Conservation (phyloP, 2,888 invertebrate genomes). For the Xanthorhoe spadicearia region DNA sequence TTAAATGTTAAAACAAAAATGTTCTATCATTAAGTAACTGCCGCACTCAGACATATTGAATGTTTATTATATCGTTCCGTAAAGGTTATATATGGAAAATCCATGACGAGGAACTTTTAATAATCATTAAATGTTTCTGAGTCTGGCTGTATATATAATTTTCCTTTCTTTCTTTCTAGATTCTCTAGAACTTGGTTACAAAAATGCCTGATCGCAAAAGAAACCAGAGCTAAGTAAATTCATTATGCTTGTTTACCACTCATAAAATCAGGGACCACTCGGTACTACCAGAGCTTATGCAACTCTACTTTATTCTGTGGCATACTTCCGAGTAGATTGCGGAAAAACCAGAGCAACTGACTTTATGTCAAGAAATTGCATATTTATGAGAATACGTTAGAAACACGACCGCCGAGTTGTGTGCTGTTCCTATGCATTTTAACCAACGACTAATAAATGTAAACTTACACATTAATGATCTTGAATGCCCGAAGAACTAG, state of each 20-base stretch:
- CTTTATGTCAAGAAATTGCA: constrained; percentile 46
- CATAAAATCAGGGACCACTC: constrained; percentile 1
- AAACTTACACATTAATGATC: background rate
- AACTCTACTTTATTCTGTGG: constrained; percentile 4
- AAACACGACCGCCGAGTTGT: constrained; percentile 40
- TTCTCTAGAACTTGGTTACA: background rate
- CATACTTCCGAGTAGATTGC: constrained; percentile 4
- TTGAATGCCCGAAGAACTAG: background rate
- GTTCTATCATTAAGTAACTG: no score
- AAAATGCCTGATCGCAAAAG: background rate
- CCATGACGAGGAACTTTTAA: no score
- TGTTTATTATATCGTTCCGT: no score
- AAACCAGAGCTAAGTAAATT: background rate
- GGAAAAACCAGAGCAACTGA: constrained; percentile 33
- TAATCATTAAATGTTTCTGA: no score
- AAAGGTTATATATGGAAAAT: no score
- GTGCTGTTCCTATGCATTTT: constrained; percentile 34
- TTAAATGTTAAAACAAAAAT: no score
- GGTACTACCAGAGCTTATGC: constrained; percentile 1
- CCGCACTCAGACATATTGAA: no score
- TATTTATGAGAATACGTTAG: constrained; percentile 46
- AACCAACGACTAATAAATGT: constrained; percentile 1
- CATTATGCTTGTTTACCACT: background rate
- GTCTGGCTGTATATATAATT: no score
- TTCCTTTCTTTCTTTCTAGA: no score